Percentiles rank a stretch among this genome's conserved stretches.
These are phyloP conservation scores for Corapipo altera DNA, from an alignment of 2,113 vertebrate species.

Conservation along the genomic window DNA sequence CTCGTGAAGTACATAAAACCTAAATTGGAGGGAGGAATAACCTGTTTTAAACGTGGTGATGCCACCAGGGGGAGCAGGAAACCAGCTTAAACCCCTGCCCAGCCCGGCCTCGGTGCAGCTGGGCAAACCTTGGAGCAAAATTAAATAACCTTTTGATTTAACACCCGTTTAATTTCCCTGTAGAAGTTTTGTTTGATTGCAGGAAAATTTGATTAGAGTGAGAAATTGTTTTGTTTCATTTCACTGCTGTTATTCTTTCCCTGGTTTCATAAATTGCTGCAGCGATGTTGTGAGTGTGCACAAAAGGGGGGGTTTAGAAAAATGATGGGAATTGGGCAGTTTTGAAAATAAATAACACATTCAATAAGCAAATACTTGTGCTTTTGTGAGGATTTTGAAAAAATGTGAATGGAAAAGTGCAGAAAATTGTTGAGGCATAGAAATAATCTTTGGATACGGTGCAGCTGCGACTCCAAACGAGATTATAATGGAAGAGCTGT, in stretches of 20 bases:
- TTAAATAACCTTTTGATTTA: neutral
- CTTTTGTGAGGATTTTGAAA: neutral
- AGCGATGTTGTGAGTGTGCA: neutral
- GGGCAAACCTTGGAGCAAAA: neutral
- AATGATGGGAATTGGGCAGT: neutral
- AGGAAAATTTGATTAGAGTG: neutral
- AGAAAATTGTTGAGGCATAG: neutral
- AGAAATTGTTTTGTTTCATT: neutral
- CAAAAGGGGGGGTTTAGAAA: neutral
- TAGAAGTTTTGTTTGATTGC: neutral
- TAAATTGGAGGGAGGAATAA: neutral
- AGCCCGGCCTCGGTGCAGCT: neutral
- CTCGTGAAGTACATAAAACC: neutral
- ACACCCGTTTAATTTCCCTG: neutral
- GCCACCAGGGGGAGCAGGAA: constrained; percentile 62
- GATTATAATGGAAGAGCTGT: accelerated
- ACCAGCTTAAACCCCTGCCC: neutral
- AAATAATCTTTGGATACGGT: neutral
- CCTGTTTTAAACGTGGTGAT: neutral
- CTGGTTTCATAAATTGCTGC: neutral
- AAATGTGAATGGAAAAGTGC: neutral
- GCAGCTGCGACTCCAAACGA: neutral
- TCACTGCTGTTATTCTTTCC: neutral
- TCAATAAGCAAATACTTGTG: neutral
- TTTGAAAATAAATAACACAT: neutral